Evolutionary conservation across 2,113 vertebrate species (phyloP).

Genomic region (Muntiacus reevesi): DNA sequence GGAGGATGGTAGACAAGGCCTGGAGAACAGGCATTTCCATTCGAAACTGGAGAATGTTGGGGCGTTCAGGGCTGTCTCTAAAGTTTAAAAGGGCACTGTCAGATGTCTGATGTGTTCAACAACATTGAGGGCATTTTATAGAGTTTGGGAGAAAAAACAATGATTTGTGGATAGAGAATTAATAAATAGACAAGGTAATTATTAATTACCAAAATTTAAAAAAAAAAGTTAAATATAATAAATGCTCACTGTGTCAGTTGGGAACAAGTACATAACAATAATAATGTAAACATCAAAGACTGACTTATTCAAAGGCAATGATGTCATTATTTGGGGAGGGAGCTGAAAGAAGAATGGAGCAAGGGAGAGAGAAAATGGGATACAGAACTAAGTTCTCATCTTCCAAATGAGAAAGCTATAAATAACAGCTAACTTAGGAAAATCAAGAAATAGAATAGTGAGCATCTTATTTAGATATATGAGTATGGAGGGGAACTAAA

Average conservation of each 20-base stretch:
- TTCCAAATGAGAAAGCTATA: neutral
- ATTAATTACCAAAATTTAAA: neutral
- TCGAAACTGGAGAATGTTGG: neutral
- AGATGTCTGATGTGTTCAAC: neutral
- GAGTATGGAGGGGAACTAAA: neutral
- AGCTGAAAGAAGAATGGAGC: neutral
- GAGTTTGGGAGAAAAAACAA: neutral
- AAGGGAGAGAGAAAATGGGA: neutral
- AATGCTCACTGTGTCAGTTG: neutral
- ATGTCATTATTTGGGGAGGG: neutral
- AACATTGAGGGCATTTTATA: neutral
- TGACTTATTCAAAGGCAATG: neutral
- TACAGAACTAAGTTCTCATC: neutral
- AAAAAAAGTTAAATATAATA: slow-evolving; percentile 3
- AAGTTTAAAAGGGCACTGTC: neutral
- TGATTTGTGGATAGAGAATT: neutral
- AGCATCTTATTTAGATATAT: neutral
- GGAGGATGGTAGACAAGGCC: neutral
- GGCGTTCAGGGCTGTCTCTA: rapidly evolving
- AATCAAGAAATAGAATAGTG: neutral
- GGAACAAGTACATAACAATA: neutral
- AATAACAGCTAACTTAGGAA: neutral
- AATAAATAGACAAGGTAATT: neutral
- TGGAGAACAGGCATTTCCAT: neutral
- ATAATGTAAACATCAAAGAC: neutral